phyloP scores from a whole-genome alignment of 2,113 vertebrate species.

The Corythornis vintsioides region DNA sequence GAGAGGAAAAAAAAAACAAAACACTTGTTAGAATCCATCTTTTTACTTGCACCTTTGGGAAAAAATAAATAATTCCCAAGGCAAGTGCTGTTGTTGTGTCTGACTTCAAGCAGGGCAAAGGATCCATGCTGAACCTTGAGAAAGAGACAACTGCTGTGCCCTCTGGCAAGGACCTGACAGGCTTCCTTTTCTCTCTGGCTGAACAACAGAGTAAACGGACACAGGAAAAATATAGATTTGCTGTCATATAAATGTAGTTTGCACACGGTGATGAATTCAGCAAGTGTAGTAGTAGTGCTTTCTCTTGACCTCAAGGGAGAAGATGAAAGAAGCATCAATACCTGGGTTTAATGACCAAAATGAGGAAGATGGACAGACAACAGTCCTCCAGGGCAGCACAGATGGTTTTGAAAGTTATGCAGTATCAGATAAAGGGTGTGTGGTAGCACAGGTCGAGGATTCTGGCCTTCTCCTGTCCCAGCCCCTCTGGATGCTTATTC shows the following conservation, averaged over 20 bases:
- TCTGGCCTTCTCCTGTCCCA: not conserved
- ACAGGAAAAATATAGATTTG: slow-evolving; percentile 25
- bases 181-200: not conserved
- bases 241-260: slow-evolving; percentile 37
- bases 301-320: not conserved
- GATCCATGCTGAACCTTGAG: not conserved
- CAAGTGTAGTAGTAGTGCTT: not conserved
- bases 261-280: slow-evolving; percentile 21
- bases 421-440: not conserved
- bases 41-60: not conserved
- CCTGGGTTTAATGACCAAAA: not conserved
- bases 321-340: not conserved
- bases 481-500: not conserved
- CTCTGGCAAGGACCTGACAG: not conserved
- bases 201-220: not conserved
- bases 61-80: not conserved
- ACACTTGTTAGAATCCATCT: not conserved
- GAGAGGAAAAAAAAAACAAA: not conserved
- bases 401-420: not conserved
- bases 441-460: not conserved
- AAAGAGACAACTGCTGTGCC: not conserved
- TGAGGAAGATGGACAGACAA: not conserved
- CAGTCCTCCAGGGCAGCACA: not conserved
- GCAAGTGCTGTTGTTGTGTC: not conserved
- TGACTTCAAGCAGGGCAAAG: not conserved